Evolutionary conservation across 2,888 invertebrate species (phyloP), one percentile per base, ranked within the genome.

Genomic region (Caenorhabditis sinica): DNA sequence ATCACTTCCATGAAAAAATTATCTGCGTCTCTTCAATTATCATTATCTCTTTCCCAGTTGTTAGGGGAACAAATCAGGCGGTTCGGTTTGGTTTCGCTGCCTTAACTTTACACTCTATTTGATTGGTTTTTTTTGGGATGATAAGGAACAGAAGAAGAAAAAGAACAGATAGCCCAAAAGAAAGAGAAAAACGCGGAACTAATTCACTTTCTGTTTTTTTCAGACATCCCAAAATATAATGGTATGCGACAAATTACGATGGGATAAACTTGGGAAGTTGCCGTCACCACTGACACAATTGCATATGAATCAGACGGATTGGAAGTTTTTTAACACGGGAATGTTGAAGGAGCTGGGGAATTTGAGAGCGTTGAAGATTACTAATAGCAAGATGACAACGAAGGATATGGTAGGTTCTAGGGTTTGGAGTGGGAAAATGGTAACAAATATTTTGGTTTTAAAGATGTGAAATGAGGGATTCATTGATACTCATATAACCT

Each of bases 211-310:
- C n/a, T n/a, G n/a, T n/a, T n/a, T n/a, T 28, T 85, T 87, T 75
- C 84, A 87, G 88, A 85, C 85, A n/a, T 73, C 85, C 0, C 82
- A 85, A 60, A 86, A 88, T 65, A 77, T 85, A 8, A 83, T 88
- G 66, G 63, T 68, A 45, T 88, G 88, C 56, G 85, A 88, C 69
- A 76, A 82, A 17, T 53, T 88, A 8, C 66, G 88, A 36, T 68
- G 85, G 49, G 88, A 88, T 56, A 83, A 84, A 17, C 33, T 88
- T 0, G 82, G 58, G n/a, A 74, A 69, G 25, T 43, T 88, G 43
- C 88, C 88, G 11, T 61, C 69, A 0, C 82, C 86, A 2, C 23
- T 88, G 36, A 88, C 88, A 3, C 75, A 85, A 56, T 69, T 88
- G 30, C 71, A 77, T 17, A 66, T 88, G 71, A 82, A 82, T 58